Base-by-base conservation (phyloP, 2,888 invertebrate species). In the Latrodectus hesperus region DNA sequence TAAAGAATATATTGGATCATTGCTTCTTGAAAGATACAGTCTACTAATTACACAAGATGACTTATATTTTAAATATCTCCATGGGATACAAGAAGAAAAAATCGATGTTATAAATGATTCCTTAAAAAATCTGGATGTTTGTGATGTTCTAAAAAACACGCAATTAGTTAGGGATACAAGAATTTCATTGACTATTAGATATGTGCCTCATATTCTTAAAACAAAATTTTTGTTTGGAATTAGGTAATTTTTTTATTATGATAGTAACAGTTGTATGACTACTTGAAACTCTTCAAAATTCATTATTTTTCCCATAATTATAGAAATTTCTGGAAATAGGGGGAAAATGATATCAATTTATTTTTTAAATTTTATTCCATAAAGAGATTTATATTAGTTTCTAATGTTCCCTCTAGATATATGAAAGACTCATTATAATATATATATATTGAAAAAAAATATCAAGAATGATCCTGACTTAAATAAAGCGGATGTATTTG, bases 151-250 rank as follows among this genome's bases (percentile, higher is more conserved):
- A 49, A 17, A 55, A 52, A 75, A 52, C 38, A 16, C 10, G 16
- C 92, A 92, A 77, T 90, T 97, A 49, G 90, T 92, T 78, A 93
- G 97, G 90, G 93, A 93, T 12, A 96, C 95, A 9, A 94, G 99
- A 91, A 93, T 98, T 90, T 99, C 98, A 16, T 92, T 99, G 78
- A 99, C 98, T 16, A 97, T 99, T 90, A 94, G 99, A 92, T 95
- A 97, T 94, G 98, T 98, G 64, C 98, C 98, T 70, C 98, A 96
- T 73, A 86, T 82, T 14, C 49, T 89, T 17, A 90, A 88, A 83
- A 72, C 78, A 8, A 88, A 88, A 16, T 73, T 77, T 70, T 53
- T 88, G 51, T 87, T 84, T 79, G 78, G 75, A 49, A 81, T 78
- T 26, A 88, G 70, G 52, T 83, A 78, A 67, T 77, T 16, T 38